A percentile compares a stretch with the other conserved stretches of the same genome.
Conservation (phyloP, 1,140 invertebrate genomes). For the Goniozus legneri region DNA sequence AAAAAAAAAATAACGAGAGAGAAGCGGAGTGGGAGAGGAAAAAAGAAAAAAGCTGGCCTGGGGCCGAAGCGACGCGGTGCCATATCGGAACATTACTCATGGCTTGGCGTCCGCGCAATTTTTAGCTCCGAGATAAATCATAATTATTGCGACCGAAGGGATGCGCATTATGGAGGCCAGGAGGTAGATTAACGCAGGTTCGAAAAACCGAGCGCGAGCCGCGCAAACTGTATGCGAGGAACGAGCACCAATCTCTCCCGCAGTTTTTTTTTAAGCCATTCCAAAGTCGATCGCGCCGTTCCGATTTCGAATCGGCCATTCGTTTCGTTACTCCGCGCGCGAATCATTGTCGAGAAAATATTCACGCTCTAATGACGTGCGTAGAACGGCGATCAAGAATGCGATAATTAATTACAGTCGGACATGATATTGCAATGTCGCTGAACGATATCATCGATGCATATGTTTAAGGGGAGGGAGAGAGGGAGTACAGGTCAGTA, state of each 20-base stretch:
- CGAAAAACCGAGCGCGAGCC: neutral
- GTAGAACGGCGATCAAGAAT: constrained; percentile 24
- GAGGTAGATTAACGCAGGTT: constrained; percentile 46
- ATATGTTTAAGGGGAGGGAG: no score
- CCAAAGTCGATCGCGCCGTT: no score
- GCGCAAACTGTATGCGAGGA: no score
- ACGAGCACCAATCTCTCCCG: no score
- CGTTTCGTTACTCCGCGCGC: no score
- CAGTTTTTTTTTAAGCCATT: no score
- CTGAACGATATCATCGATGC: constrained; percentile 48
- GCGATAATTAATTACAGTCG: constrained; percentile 34
- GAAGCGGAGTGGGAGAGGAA: no score
- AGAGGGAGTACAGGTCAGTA: constrained; percentile 36
- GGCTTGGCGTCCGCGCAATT: constrained; percentile 46
- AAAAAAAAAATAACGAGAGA: no score
- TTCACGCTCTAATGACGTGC: no score
- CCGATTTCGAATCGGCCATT: no score
- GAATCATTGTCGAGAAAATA: no score
- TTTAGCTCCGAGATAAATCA: constrained; percentile 54
- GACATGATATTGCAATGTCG: constrained; percentile 45
- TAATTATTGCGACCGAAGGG: constrained; percentile 50
- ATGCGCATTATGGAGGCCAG: constrained; percentile 45
- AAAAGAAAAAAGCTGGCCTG: no score
- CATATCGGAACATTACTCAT: constrained; percentile 50
- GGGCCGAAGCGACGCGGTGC: constrained; percentile 10